Percentiles rank a stretch among this genome's conserved stretches.
Evolutionary conservation across 2,888 invertebrate genomes (phyloP).

Genomic region (Hyppa rectilinea): DNA sequence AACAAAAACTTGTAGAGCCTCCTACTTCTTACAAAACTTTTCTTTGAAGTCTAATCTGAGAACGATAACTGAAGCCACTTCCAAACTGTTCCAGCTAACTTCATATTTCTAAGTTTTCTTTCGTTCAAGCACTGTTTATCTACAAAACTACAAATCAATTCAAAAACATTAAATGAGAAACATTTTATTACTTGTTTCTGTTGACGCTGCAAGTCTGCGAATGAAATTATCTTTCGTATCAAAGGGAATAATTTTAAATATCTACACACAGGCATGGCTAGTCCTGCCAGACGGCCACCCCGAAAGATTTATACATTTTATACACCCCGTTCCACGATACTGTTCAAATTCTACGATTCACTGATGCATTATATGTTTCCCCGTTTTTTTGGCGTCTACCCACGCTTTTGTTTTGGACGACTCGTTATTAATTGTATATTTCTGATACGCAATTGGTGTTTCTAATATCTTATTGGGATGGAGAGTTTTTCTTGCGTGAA

Average conservation of each 20-base stretch:
- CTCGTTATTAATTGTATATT: conserved; percentile 79
- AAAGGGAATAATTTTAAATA: conserved; percentile 91
- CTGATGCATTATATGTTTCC: conserved; percentile 85
- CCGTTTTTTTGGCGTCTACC: conserved; percentile 84
- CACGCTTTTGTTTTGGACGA: conserved; percentile 82
- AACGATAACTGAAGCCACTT: not conserved
- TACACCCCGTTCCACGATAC: conserved; percentile 78
- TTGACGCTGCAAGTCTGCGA: conserved; percentile 81
- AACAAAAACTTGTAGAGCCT: not conserved
- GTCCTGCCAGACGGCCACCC: conserved; percentile 83
- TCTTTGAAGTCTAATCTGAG: conserved; percentile 19
- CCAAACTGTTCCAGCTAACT: conserved; percentile 6
- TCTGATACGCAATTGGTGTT: conserved; percentile 68
- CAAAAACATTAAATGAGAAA: conserved; percentile 25
- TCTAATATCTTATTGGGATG: conserved; percentile 63
- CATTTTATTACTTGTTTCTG: conserved; percentile 70
- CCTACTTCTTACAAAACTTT: conserved; percentile 16
- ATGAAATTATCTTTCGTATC: conserved; percentile 90
- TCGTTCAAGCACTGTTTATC: conserved; percentile 18
- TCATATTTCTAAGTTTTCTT: conserved; percentile 35
- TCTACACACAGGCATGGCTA: conserved; percentile 85
- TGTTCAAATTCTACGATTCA: conserved; percentile 84
- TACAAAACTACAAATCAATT: conserved; percentile 19
- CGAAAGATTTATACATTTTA: conserved; percentile 86
- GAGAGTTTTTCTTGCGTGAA: conserved; percentile 61